A percentile compares a stretch with the other conserved stretches of the same genome.
Evolutionary conservation across 2,113 vertebrate species (phyloP).

Genomic region (Aptenodytes patagonicus): DNA sequence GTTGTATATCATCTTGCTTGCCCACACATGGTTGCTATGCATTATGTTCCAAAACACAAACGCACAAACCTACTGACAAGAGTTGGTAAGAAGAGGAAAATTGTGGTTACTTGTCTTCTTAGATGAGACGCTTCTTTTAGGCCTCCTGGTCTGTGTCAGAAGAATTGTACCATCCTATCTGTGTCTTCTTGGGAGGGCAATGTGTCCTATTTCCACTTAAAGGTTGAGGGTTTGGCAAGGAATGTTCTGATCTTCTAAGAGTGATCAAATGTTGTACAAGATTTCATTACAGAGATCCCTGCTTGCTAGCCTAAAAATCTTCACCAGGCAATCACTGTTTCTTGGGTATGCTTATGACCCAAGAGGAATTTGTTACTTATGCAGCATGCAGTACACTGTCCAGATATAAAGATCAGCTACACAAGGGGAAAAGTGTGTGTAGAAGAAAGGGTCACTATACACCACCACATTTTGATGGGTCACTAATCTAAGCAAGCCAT

Average conservation of each 20-base stretch:
- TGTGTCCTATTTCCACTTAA: conserved; percentile 6
- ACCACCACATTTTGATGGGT: background rate
- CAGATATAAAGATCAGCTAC: background rate
- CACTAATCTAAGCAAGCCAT: background rate
- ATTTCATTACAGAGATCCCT: conserved; percentile 29
- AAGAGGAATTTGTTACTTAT: background rate
- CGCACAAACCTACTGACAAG: background rate
- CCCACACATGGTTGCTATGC: conserved; percentile 2
- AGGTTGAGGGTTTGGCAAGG: conserved; percentile 21
- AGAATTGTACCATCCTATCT: background rate
- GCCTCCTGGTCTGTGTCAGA: background rate
- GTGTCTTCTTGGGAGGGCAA: background rate
- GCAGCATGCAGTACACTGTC: background rate
- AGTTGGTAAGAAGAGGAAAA: background rate
- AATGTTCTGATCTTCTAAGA: background rate
- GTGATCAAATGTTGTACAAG: conserved; percentile 19
- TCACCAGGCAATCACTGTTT: background rate
- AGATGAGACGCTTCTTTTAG: background rate
- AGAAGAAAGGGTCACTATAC: background rate
- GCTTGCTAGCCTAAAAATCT: background rate
- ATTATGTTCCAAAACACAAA: conserved; percentile 12
- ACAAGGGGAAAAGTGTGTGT: background rate
- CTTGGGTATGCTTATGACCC: background rate
- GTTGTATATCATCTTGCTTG: background rate
- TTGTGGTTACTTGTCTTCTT: background rate